Base-by-base conservation (phyloP, 1,140 invertebrate genomes). In the Carposina sasakii region DNA sequence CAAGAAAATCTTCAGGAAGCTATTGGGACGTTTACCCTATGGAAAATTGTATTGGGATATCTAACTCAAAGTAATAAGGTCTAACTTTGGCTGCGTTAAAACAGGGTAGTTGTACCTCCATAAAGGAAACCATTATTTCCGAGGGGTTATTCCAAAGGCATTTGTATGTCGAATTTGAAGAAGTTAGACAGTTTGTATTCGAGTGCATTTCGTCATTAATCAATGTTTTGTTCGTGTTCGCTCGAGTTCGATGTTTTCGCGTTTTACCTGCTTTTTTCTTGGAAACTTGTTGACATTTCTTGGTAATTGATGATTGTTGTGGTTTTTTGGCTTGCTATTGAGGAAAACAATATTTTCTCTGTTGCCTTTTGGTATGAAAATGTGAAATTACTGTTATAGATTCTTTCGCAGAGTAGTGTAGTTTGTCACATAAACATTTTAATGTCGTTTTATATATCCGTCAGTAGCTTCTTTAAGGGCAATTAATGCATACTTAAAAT, bases 201-300 rank as follows among this genome's bases (percentile, higher is more conserved):
- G 76, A 83, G 79, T 81, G 79, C 79, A 83, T 83, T 83, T 79
- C 58, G 66, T 77, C 79, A 83, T 83, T 83, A 83, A 83, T 83
- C 79, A 83, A 76, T 75, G 76, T 81, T 83, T 81, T 83, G 79
- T 83, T 79, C 64, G 54, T 59, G 61, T 67, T 71, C 52, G 57
- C 52, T 50, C 39, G 59, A 71, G 63, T 79, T 79, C 77, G 77
- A 70, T 76, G 64, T 72, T 19, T 69, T 71, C 61, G 65, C 56
- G 70, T 74, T 76, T 76, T 72, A 77, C 75, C 75, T 81, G 78
- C 64, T 81, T 68, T 60, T 58, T 44, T 54, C 40, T 41, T 40
- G 50, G 64, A 61, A 50, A 13, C 20, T 65, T 74, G 65, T 55
- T 71, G 78, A 76, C 78, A 82, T 76, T 71, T 75, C 23, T 45